Percentiles rank a stretch among this genome's conserved stretches.
Evolutionary conservation across 1,140 invertebrate genomes (phyloP).

Genomic region (Achroia grisella): DNA sequence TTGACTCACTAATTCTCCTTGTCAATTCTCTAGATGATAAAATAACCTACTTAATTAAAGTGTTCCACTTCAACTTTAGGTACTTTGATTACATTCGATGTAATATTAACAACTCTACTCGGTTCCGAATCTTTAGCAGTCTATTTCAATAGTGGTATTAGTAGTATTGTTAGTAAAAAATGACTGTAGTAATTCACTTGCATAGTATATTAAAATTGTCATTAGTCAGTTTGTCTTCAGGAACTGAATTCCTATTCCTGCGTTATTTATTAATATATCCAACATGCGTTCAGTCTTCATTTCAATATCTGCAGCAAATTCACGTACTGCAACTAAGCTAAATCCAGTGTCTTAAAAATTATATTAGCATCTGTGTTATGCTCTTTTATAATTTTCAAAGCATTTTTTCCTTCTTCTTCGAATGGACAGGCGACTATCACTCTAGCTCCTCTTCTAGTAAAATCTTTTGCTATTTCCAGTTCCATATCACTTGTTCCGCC

Average conservation of each 20-base stretch:
- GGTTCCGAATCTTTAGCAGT: slow-evolving; percentile 33
- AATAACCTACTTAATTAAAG: slow-evolving; percentile 73
- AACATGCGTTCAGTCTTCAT: slow-evolving; percentile 78
- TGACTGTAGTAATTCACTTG: slow-evolving; percentile 73
- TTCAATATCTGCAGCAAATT: slow-evolving; percentile 79
- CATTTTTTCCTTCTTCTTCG: slow-evolving; percentile 15
- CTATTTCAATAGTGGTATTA: slow-evolving; percentile 73
- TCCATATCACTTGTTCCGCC: slow-evolving; percentile 26
- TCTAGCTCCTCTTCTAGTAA: slow-evolving; percentile 21
- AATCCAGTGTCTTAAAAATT: slow-evolving; percentile 77
- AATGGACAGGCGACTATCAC: slow-evolving; percentile 28
- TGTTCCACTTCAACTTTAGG: not conserved
- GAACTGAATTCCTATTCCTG: slow-evolving; percentile 77
- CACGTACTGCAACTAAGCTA: slow-evolving; percentile 79
- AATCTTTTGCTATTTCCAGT: slow-evolving; percentile 20
- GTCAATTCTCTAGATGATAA: slow-evolving; percentile 77
- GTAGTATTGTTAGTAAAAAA: slow-evolving; percentile 73
- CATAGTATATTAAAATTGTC: slow-evolving; percentile 70
- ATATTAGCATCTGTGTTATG: slow-evolving; percentile 76
- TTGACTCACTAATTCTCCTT: slow-evolving; percentile 64
- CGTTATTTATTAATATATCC: slow-evolving; percentile 88
- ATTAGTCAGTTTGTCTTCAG: slow-evolving; percentile 60
- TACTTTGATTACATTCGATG: slow-evolving; percentile 20
- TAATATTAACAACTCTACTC: slow-evolving; percentile 70
- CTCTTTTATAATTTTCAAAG: slow-evolving; percentile 75